Base-by-base conservation (phyloP, 2,888 invertebrate genomes). In the Diarsia dahlii region DNA sequence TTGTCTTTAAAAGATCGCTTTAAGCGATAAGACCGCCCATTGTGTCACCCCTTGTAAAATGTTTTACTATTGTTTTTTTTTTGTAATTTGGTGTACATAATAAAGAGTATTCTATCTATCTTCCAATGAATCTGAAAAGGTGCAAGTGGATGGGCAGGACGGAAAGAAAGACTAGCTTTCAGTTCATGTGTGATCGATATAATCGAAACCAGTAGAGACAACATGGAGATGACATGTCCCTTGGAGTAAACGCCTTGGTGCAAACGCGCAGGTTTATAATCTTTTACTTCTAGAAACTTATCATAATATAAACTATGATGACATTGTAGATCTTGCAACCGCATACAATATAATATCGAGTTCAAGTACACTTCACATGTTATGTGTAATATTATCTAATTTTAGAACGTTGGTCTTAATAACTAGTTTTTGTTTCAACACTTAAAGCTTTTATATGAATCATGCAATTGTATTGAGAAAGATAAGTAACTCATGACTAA, bases 261-360 rank as follows among this genome's bases (percentile, higher is more conserved):
- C 13, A 56, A 15, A 58, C 23, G 13, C 48, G 48, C 58, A 8
- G 9, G 28, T 8, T 58, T 0, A 18, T 58, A 58, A 28, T 58
- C 28, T 18, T 28, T 9, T 20, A 46, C n/a, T 13, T 77, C 8
- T 46, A 8, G 12, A 45, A 15, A 46, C 15, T 28, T 4, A 20
- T 23, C 62, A 12, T 39, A 10, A 20, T 20, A 20, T 39, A 34
- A 52, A 52, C 9, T 58, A 60, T 34, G 15, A 56, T 54, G 28
- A 52, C 20, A 46, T 56, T 56, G 28, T 48, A 39, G 18, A 5
- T 64, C 34, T 69, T 65, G 71, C 45, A 71, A 84, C 85, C 85
- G 76, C 82, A 84, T 67, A 71, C 6, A 71, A 84, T 66, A 63
- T 66, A 66, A 81, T 81, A 82, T 76, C 28, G 18, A 81, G 85